A percentile compares a stretch with the other conserved stretches of the same genome.
Conservation (phyloP, 2,113 vertebrate species). For the Haplochromis vanheusdeni region DNA sequence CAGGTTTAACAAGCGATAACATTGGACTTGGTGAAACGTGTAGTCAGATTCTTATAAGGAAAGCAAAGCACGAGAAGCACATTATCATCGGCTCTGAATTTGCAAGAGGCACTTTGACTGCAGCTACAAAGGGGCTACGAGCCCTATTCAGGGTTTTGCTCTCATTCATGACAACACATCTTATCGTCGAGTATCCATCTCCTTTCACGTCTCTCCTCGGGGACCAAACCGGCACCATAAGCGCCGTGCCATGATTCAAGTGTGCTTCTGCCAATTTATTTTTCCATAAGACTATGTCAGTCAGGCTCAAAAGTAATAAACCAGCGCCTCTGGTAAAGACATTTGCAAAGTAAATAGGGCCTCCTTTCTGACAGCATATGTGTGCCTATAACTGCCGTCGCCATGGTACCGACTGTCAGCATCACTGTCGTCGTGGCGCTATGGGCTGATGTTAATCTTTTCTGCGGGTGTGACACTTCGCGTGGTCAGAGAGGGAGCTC, state of each 20-base stretch:
- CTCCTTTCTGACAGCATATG: slow-evolving; percentile 21
- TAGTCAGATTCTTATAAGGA: slow-evolving; percentile 22
- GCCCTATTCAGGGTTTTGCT: slow-evolving; percentile 7
- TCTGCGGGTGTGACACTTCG: slow-evolving; percentile 13
- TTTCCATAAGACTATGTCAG: slow-evolving; percentile 28
- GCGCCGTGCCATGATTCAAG: slow-evolving; percentile 18
- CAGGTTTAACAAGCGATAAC: slow-evolving; percentile 33
- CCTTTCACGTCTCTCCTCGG: slow-evolving; percentile 30
- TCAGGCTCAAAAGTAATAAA: slow-evolving; percentile 37
- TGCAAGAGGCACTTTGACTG: slow-evolving; percentile 26
- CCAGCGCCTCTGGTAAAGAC: slow-evolving; percentile 23
- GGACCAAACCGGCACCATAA: slow-evolving; percentile 15
- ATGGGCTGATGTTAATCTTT: slow-evolving; percentile 29
- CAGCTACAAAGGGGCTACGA: slow-evolving; percentile 23
- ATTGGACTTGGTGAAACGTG: slow-evolving; percentile 33
- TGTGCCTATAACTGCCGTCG: background rate
- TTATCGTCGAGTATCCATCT: slow-evolving; percentile 33
- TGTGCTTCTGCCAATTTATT: slow-evolving; percentile 36
- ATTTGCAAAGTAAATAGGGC: slow-evolving; percentile 52
- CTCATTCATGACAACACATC: slow-evolving; percentile 34
- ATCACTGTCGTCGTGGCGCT: slow-evolving; percentile 32
- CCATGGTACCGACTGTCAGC: slow-evolving; percentile 19
- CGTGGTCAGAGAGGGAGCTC: background rate
- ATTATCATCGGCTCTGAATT: slow-evolving; percentile 31
- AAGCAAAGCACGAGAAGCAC: slow-evolving; percentile 27